Conservation (phyloP, 2,888 invertebrate genomes). For the Galeruca laticollis region DNA sequence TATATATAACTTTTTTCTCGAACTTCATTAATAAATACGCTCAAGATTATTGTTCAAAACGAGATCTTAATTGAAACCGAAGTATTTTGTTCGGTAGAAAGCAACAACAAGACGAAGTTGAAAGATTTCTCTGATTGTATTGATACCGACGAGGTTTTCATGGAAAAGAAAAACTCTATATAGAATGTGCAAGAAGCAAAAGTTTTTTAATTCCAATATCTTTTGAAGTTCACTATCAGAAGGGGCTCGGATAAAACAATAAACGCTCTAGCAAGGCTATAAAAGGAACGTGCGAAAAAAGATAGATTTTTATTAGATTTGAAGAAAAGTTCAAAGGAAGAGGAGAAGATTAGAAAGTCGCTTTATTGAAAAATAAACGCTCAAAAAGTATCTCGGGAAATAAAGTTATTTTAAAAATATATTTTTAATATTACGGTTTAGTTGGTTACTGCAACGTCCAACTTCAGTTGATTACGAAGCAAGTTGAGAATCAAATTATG, state of each 20-base stretch:
- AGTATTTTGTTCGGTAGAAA: slow-evolving; percentile 7
- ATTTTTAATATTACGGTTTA: slow-evolving; percentile 4
- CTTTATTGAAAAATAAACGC: slow-evolving; percentile 32
- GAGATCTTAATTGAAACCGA: not conserved
- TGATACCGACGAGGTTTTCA: slow-evolving; percentile 6
- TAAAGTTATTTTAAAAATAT: slow-evolving; percentile 11
- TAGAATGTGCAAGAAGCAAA: slow-evolving; percentile 24
- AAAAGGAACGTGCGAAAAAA: slow-evolving; percentile 30
- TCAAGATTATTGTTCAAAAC: not conserved
- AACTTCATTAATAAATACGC: not conserved
- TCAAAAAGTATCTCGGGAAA: slow-evolving; percentile 2
- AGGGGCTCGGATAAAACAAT: slow-evolving; percentile 32
- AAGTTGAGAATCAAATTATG: not conserved
- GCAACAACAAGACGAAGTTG: slow-evolving; percentile 5
- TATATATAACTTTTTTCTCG: not conserved
- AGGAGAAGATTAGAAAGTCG: slow-evolving; percentile 27
- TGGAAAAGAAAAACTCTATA: slow-evolving; percentile 14
- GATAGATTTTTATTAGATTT: slow-evolving; percentile 35
- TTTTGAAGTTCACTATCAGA: slow-evolving; percentile 36
- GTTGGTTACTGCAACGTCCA: not conserved
- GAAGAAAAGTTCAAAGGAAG: slow-evolving; percentile 23
- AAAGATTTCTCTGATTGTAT: slow-evolving; percentile 12
- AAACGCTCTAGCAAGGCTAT: slow-evolving; percentile 24
- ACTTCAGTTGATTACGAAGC: not conserved
- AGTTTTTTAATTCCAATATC: slow-evolving; percentile 37